Evolutionary conservation across 2,888 invertebrate genomes (phyloP).

Genomic region (Epirrhoe tristata): DNA sequence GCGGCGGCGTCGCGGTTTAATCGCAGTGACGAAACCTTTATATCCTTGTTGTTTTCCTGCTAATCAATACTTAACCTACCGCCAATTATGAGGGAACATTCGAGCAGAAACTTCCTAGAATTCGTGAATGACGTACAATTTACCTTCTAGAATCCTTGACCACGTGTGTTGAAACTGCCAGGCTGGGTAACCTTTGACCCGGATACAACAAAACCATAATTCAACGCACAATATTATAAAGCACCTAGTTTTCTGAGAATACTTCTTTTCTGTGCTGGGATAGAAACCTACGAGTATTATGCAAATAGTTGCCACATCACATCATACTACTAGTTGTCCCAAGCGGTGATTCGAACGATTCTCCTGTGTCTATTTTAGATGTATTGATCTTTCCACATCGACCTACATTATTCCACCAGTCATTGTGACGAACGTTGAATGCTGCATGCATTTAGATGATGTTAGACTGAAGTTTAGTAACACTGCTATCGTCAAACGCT

Average conservation of each 20-base stretch:
- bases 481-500: background rate
- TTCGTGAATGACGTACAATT: background rate
- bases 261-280: background rate
- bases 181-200: background rate
- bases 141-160: background rate
- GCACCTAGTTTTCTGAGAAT: background rate
- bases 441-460: too few species aligned
- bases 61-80: constrained; percentile 40
- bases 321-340: constrained; percentile 14
- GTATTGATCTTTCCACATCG: constrained; percentile 34
- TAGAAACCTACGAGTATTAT: constrained; percentile 5
- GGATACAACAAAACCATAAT: background rate
- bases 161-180: background rate
- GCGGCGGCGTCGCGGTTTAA: constrained; percentile 19
- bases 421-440: constrained; percentile 5
- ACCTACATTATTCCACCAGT: constrained; percentile 22
- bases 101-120: background rate
- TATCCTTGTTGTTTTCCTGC: constrained; percentile 31
- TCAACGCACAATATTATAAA: background rate
- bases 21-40: constrained; percentile 11
- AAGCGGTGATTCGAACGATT: constrained; percentile 25
- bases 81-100: background rate
- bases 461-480: background rate
- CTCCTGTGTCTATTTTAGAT: constrained; percentile 32
- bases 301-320: constrained; percentile 8